Evolutionary conservation across 2,888 invertebrate genomes (phyloP).

Genomic region (Xylocampa areola): DNA sequence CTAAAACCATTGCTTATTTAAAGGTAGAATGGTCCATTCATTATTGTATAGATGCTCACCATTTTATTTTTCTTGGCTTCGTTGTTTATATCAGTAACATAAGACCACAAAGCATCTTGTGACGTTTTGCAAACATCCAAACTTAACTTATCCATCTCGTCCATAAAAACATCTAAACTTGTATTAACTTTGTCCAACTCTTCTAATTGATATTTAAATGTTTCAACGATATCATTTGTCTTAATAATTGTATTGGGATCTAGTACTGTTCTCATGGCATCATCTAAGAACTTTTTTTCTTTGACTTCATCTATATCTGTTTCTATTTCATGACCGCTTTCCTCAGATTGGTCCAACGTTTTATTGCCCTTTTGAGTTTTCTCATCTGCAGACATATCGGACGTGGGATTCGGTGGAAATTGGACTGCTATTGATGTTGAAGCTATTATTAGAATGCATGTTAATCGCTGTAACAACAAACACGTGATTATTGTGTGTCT

Average conservation of each 20-base stretch:
- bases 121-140: slow-evolving; percentile 84
- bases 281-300: slow-evolving; percentile 81
- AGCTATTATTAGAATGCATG: slow-evolving; percentile 65
- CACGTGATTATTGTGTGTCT: slow-evolving; percentile 28
- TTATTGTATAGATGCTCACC: slow-evolving; percentile 65
- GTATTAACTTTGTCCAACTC: slow-evolving; percentile 75
- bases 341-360: slow-evolving; percentile 79
- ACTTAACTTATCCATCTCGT: slow-evolving; percentile 83
- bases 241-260: slow-evolving; percentile 76
- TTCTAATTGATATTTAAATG: slow-evolving; percentile 75
- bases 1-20: too few species aligned
- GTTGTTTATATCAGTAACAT: slow-evolving; percentile 81
- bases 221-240: slow-evolving; percentile 70
- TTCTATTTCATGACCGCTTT: slow-evolving; percentile 82
- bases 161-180: slow-evolving; percentile 79
- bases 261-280: slow-evolving; percentile 81
- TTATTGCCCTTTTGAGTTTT: slow-evolving; percentile 73
- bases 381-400: slow-evolving; percentile 84
- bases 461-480: slow-evolving; percentile 70
- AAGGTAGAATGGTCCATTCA: slow-evolving; percentile 6
- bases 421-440: slow-evolving; percentile 71
- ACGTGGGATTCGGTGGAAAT: slow-evolving; percentile 76
- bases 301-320: slow-evolving; percentile 77
- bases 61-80: slow-evolving; percentile 82
- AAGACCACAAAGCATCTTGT: slow-evolving; percentile 83